Base-by-base conservation (phyloP, 2,113 vertebrate species). In the Benitochromis conjunctus region DNA sequence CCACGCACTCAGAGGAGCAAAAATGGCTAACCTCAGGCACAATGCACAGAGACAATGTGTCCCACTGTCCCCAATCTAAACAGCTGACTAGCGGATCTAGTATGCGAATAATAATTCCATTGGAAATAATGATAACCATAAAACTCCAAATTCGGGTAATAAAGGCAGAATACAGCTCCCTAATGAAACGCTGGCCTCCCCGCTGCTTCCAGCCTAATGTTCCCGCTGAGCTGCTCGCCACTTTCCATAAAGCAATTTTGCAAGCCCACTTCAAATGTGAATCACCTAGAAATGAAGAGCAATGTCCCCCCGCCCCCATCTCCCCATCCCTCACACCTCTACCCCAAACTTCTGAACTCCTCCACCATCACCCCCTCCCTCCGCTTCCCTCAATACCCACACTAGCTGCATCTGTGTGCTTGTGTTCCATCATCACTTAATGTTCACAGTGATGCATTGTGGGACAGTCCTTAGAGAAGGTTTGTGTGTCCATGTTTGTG, bases 191-290 rank as follows among this genome's bases (percentile, higher is more conserved):
- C 74, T 69, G 13, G 89, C 93, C 89, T 83, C 91, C 93, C 94
- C 10, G 89, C 92, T 94, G 92, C 88, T 91, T 88, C 86, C 66
- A 69, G 43, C 78, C 88, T 95, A 93, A 94, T 94, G 91, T 87
- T 90, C 91, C 94, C 89, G 46, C 88, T 56, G 89, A 92, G 93
- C 87, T 21, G 84, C 90, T 89, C 81, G 51, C 89, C 90, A 89
- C 89, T 93, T 94, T 94, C 92, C 93, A 94, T 94, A 94, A 95
- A 94, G 94, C 93, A 94, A 94, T 95, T 95, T 95, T 93, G 90
- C 87, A 81, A 93, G 87, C 90, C 92, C 91, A 85, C 93, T 90
- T 91, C 89, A 92, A 86, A 93, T 86, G 86, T 91, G 92, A 94
- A 93, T 95, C 94, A 94, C 91, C 94, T 88, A 79, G 87, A 93